Evolutionary conservation across 1,140 invertebrate species (phyloP), one percentile per base, ranked within the genome.

Genomic region (Sitophilus oryzae): DNA sequence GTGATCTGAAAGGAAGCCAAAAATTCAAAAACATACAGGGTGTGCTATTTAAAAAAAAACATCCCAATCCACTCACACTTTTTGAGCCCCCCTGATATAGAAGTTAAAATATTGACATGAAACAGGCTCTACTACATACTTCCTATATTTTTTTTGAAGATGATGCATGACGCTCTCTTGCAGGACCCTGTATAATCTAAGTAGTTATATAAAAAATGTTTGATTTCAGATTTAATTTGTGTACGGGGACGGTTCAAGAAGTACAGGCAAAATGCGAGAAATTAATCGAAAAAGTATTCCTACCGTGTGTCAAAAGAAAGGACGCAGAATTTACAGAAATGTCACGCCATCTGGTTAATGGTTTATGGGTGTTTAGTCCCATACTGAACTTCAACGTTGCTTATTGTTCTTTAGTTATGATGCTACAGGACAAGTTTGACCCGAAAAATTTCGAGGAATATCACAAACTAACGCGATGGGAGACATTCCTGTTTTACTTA

Each of bases 161-260:
- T n/a, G n/a, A n/a, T n/a, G n/a, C n/a, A n/a, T n/a, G n/a, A n/a
- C n/a, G n/a, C n/a, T n/a, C n/a, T n/a, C n/a, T n/a, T n/a, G n/a
- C n/a, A n/a, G n/a, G n/a, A n/a, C n/a, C n/a, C n/a, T n/a, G n/a
- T n/a, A n/a, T n/a, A n/a, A n/a, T n/a, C n/a, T n/a, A n/a, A n/a
- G n/a, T n/a, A n/a, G n/a, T n/a, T n/a, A n/a, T n/a, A n/a, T n/a
- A n/a, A n/a, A n/a, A n/a, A n/a, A n/a, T n/a, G n/a, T n/a, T n/a
- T n/a, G n/a, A n/a, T n/a, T n/a, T n/a, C n/a, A 70, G 68, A 35
- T 71, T 68, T 43, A 71, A 71, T 46, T 61, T 72, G 10, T 71
- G 69, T 38, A 54, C 60, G 20, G 62, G 59, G 21, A 62, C 66
- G 15, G 43, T 68, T 6, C 56, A 58, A 23, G 66, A 71, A 62